phyloP scores from a whole-genome alignment of 1,140 invertebrate genomes.

The Trichonephila clavipes region DNA sequence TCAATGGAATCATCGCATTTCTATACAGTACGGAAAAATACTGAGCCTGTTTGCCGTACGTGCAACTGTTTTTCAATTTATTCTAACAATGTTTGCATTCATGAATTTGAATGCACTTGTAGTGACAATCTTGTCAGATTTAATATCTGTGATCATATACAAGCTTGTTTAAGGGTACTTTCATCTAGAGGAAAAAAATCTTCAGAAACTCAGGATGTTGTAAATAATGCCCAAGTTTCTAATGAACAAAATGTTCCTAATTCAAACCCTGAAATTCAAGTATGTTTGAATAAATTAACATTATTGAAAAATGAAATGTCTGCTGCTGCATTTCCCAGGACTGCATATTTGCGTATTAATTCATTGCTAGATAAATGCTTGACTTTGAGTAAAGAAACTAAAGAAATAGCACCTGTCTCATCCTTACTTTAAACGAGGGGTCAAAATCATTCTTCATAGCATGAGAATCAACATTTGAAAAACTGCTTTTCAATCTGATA shows the following conservation, averaged over 20 bases:
- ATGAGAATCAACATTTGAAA: too few species aligned
- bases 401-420: constrained; percentile 10
- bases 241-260: neutral
- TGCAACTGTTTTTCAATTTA: constrained; percentile 21
- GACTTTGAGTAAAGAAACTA: neutral
- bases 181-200: too few species aligned
- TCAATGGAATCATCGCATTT: too few species aligned
- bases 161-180: constrained; percentile 23
- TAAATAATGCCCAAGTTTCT: neutral
- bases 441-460: too few species aligned
- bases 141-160: constrained; percentile 64
- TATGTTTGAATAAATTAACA: neutral
- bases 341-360: neutral
- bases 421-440: neutral
- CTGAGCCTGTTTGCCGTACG: neutral
- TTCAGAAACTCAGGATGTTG: neutral
- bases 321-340: neutral
- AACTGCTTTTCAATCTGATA: too few species aligned
- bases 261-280: neutral
- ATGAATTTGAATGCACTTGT: constrained; percentile 41
- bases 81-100: constrained; percentile 6
- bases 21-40: constrained; percentile 32
- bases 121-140: constrained; percentile 22
- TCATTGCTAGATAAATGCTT: constrained; percentile 29
- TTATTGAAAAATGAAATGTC: neutral